Evolutionary conservation across 2,113 vertebrate species (phyloP).

Genomic region (Brachypodius melanocephalos): DNA sequence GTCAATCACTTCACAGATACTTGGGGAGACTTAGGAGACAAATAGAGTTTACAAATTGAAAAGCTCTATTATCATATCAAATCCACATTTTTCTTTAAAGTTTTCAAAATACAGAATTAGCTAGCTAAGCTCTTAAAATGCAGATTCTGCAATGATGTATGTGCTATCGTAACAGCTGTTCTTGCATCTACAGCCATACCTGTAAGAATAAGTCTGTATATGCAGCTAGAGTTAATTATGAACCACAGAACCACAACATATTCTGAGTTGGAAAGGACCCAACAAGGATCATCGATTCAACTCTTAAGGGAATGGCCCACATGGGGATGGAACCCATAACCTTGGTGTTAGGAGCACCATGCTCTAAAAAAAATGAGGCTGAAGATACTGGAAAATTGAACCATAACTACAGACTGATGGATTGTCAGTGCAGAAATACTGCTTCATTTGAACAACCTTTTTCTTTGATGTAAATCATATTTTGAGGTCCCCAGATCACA

Average conservation of each 20-base stretch:
- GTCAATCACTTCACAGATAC: not conserved
- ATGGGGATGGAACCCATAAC: not conserved
- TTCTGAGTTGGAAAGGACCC: not conserved
- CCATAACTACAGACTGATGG: not conserved
- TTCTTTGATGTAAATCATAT: not conserved
- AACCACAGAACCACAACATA: not conserved
- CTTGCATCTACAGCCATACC: not conserved
- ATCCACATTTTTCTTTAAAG: not conserved
- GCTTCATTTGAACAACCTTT: not conserved
- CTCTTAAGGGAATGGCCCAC: not conserved
- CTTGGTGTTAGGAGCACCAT: too few species aligned
- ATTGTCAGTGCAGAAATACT: not conserved
- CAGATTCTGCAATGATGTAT: not conserved
- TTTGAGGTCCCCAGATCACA: not conserved
- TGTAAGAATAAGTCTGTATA: not conserved
- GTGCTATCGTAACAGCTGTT: not conserved
- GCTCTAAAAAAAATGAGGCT: not conserved
- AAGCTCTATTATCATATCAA: not conserved
- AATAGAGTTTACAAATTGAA: not conserved
- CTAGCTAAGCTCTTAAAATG: not conserved
- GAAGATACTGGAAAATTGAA: not conserved
- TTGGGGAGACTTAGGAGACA: not conserved
- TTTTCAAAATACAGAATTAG: not conserved
- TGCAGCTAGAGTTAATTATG: not conserved
- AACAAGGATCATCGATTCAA: accelerated